These are phyloP conservation scores for Paelopatides confundens DNA, from an alignment of 53 echinoderm and acorn worm species.

Conservation along the genomic window DNA sequence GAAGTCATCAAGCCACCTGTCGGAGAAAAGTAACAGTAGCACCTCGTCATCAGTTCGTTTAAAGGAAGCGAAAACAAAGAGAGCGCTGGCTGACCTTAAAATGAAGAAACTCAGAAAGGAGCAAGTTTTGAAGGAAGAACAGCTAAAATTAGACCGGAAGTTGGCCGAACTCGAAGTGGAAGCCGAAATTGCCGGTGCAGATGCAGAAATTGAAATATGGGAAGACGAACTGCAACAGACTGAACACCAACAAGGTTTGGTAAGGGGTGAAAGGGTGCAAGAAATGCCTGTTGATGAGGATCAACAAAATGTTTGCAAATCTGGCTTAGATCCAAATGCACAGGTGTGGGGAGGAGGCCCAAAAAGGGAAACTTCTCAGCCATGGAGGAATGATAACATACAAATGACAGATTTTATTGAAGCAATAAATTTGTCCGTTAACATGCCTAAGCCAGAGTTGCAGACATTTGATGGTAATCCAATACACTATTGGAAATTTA, in stretches of 20 bases:
- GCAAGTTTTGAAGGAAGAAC: slow-evolving; percentile 18
- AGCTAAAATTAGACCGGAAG: neutral
- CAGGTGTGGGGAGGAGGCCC: slow-evolving; percentile 57
- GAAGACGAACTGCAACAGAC: neutral
- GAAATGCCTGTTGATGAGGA: neutral
- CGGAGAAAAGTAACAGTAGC: neutral
- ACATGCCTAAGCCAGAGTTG: slow-evolving; percentile 14
- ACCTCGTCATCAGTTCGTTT: neutral
- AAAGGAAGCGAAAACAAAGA: slow-evolving; percentile 16
- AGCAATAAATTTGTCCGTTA: neutral
- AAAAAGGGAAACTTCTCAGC: neutral
- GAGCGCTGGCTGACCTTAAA: neutral
- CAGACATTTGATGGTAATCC: slow-evolving; percentile 11
- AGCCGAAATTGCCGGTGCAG: neutral
- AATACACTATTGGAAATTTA: neutral
- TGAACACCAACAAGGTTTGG: neutral
- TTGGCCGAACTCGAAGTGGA: neutral
- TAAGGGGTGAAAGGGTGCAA: neutral
- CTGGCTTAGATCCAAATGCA: slow-evolving; percentile 63
- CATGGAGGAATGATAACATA: neutral
- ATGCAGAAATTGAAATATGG: slow-evolving; percentile 15
- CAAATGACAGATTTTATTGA: slow-evolving; percentile 27
- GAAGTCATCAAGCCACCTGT: neutral
- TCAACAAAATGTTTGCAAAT: neutral
- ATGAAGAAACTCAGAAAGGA: slow-evolving; percentile 8